Evolutionary conservation across 1,140 invertebrate species (phyloP), one percentile per base, ranked within the genome.

Genomic region (Cyclina sinensis): DNA sequence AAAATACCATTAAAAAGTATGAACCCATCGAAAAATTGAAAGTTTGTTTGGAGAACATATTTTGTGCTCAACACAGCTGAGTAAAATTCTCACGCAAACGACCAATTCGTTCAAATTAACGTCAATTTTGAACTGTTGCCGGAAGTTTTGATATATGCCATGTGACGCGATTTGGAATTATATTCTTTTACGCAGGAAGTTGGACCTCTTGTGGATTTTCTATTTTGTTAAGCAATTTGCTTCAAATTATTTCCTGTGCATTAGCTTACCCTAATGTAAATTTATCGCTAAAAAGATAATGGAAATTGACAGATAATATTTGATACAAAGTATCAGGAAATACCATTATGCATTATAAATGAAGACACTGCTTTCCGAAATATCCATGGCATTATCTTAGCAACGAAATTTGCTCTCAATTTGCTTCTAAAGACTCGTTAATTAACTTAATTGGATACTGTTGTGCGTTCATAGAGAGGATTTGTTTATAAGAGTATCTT

Each of bases 391-490:
- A n/a, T 62, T 62, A 11, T 24, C 57, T 21, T 14, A 57, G 51
- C 51, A 57, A 21, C 4, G n/a, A 7, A 57, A 62, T 62, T 9
- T 62, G 57, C 57, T 27, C 57, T 62, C 27, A 62, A 62, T 62
- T 62, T 27, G 57, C 14, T 62, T 62, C 24, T 0, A 7, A 27
- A 7, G 24, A 24, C 21, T n/a, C 57, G 57, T 62, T 62, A 62
- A 62, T 62, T 62, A 62, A 14, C n/a, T 27, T 11, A 62, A 62
- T 62, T 27, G 24, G 57, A 62, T 62, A 62, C n/a, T 57, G 51
- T 57, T 57, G 51, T 57, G 21, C 4, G n/a, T 5, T n/a, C 27
- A 62, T n/a, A 27, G 51, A 57, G 51, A 57, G 24, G 57, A 62
- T 62, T 57, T 27, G 57, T 62, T n/a, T 18, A 43, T 43, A 14